phyloP scores from a whole-genome alignment of 2,113 vertebrate species.

The Parus major region DNA sequence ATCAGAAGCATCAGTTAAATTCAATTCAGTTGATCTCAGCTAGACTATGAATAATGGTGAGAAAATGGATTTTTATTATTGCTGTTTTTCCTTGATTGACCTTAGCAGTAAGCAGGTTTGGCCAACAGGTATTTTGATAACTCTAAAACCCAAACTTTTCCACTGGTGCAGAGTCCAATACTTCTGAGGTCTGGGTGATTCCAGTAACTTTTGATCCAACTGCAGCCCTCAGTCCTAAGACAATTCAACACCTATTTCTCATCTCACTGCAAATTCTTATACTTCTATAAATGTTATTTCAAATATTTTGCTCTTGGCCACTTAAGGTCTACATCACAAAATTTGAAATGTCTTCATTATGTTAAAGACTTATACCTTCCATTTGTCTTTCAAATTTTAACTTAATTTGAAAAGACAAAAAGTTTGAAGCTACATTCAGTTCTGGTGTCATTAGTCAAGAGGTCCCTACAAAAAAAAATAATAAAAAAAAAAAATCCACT shows the following conservation, averaged over 20 bases:
- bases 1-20: neutral
- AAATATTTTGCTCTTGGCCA: neutral
- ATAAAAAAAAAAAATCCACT: neutral
- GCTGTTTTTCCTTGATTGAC: neutral
- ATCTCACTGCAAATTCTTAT: neutral
- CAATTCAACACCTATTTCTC: neutral
- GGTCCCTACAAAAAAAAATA: accelerated
- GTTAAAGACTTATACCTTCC: neutral
- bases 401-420: neutral
- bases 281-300: neutral
- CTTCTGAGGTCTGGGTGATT: neutral
- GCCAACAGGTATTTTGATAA: neutral
- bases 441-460: neutral
- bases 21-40: neutral
- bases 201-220: neutral
- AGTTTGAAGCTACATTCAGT: neutral
- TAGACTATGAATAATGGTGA: neutral
- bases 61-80: neutral
- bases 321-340: neutral
- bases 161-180: neutral
- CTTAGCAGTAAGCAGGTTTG: neutral
- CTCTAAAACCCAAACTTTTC: neutral
- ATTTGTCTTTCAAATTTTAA: neutral
- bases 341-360: neutral
- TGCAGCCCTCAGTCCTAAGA: neutral